Evolutionary conservation across 2,888 invertebrate species (phyloP).

Genomic region (Tipula confusa): DNA sequence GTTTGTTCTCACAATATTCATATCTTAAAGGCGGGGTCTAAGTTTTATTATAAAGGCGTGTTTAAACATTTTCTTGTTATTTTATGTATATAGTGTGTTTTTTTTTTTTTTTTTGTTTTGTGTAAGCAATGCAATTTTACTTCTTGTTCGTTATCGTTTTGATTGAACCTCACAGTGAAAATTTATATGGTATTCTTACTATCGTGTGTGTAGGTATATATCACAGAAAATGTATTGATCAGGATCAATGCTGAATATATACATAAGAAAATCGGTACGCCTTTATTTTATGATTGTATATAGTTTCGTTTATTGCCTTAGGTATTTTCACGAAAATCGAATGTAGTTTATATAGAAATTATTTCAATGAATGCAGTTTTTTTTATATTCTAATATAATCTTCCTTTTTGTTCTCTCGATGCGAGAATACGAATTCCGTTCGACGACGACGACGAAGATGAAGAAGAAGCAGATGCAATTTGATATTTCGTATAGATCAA

Average conservation of each 20-base stretch:
- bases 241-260: not conserved
- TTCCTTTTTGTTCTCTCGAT: not conserved
- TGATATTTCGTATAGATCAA: not conserved
- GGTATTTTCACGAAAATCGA: not conserved
- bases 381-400: not conserved
- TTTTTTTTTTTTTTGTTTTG: not conserved
- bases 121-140: not conserved
- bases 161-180: no score
- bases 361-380: not conserved
- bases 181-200: not conserved
- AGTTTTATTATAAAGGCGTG: not conserved
- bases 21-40: not conserved
- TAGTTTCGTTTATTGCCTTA: not conserved
- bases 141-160: not conserved
- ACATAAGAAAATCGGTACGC: not conserved
- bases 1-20: not conserved
- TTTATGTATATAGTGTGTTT: not conserved
- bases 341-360: no score
- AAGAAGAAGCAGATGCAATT: conserved; percentile 7
- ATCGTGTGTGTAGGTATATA: not conserved
- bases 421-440: not conserved
- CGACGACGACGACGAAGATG: not conserved
- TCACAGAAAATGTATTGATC: not conserved
- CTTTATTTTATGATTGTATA: not conserved
- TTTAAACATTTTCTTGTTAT: not conserved